Base-by-base conservation (phyloP, 2,888 invertebrate genomes). In the Eristalinus sepulchralis region DNA sequence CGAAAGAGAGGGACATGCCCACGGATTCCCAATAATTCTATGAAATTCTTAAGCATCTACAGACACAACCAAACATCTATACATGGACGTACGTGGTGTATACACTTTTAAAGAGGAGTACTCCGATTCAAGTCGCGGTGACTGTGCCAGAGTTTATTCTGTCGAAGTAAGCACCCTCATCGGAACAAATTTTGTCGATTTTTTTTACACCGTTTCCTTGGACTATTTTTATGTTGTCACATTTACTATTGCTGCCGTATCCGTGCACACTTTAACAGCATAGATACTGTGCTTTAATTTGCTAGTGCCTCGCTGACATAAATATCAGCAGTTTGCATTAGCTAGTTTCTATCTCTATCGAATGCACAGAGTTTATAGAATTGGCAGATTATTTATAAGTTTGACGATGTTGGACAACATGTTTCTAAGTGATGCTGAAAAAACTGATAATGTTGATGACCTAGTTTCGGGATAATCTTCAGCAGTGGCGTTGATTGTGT, bases 201-300 rank as follows among this genome's bases (percentile, higher is more conserved):
- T 72, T 66, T 36, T 76, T 47, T 59, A 67, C 77, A 20, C 66
- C 63, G 57, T 82, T 85, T 85, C 85, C 82, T 85, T 85, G 85
- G 82, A 82, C 82, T 85, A 85, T 85, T 85, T 85, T 72, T 62
- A 36, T 73, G 64, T 62, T 85, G 77, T 85, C 82, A 77, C 72
- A 78, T 27, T 31, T 2, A 31, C 55, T 63, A 27, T 63, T 67
- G 75, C 22, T 76, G 34, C 64, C 47, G 64, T 62, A 71, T 57
- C 60, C 66, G 64, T 60, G 36, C 36, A 47, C 17, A 31, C 33
- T 80, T 79, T n/a, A 34, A 22, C 27, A 75, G 22, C 53, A 68
- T 36, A 72, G 64, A 78, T 63, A 63, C 70, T 11, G 9, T 83
- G 79, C 34, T 66, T 57, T 67, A 33, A 22, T 82, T 62, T 76